A percentile compares a stretch with the other conserved stretches of the same genome.
These are phyloP conservation scores for Falco peregrinus DNA, from an alignment of 2,797 vertebrate genomes.

Conservation along the genomic window DNA sequence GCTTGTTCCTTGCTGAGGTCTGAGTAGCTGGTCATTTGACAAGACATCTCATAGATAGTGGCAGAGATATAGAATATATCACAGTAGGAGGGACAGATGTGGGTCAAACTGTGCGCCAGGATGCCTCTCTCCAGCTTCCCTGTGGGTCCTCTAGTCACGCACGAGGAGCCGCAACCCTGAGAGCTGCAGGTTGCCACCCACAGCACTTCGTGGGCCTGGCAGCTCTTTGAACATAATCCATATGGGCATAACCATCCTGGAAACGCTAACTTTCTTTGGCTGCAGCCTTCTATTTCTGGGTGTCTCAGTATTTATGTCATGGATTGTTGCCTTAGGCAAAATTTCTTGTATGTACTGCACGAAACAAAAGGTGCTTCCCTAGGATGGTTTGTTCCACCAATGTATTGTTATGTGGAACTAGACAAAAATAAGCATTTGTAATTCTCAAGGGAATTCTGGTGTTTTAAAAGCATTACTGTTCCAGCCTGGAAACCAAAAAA, in stretches of 20 bases:
- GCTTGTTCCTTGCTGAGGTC: not conserved
- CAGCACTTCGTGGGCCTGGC: not conserved
- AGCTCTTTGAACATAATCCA: not conserved
- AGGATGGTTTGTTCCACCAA: not conserved
- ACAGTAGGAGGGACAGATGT: not conserved
- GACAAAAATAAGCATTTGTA: not conserved
- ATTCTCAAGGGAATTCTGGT: not conserved
- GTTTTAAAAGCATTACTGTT: not conserved
- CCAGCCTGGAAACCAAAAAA: not conserved
- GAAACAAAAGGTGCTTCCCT: not conserved
- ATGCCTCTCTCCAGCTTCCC: not conserved
- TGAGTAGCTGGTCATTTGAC: not conserved
- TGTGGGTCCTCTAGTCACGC: fast-evolving
- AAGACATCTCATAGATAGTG: not conserved
- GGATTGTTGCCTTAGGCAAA: not conserved
- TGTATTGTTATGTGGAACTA: not conserved
- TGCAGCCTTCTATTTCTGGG: not conserved
- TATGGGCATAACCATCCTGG: not conserved
- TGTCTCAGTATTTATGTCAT: not conserved
- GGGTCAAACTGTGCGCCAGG: not conserved
- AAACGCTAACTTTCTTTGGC: not conserved
- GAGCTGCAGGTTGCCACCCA: not conserved
- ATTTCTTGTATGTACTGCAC: not conserved
- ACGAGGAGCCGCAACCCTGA: not conserved
- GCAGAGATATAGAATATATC: not conserved